phyloP scores from a whole-genome alignment of 2,113 vertebrate species.

The Morone chrysops region DNA sequence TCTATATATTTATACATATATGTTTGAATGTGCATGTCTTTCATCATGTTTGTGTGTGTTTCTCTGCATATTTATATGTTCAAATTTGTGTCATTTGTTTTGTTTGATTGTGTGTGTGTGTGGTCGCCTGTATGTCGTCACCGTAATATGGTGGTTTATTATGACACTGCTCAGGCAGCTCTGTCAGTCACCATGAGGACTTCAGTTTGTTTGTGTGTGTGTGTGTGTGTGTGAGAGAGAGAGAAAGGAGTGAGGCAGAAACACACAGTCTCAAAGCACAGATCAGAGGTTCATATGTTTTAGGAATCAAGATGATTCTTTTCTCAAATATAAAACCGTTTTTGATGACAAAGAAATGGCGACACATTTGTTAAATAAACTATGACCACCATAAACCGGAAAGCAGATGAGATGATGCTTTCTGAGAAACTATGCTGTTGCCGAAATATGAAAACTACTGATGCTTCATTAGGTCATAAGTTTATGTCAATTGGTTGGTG shows the following conservation, averaged over 20 bases:
- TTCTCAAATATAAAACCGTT: neutral
- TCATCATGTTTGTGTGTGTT: constrained; percentile 64
- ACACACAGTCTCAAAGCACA: neutral
- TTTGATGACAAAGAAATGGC: neutral
- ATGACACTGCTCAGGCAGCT: constrained; percentile 39
- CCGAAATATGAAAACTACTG: constrained; percentile 2
- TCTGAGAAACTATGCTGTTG: too few relatives aligned
- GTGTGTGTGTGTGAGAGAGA: constrained; percentile 1
- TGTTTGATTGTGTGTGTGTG: constrained; percentile 23
- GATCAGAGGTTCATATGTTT: neutral
- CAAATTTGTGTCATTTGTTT: constrained; percentile 60
- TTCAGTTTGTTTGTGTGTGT: constrained; percentile 15
- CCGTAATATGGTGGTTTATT: constrained; percentile 64
- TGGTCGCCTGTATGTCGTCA: constrained; percentile 54
- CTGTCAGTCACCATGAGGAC: constrained; percentile 52
- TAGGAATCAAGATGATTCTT: neutral
- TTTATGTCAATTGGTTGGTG: neutral
- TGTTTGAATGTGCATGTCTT: constrained; percentile 33
- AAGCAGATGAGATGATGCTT: neutral
- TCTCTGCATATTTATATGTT: constrained; percentile 64
- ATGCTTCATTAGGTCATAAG: neutral
- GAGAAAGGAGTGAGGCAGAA: neutral
- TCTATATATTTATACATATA: constrained; percentile 28
- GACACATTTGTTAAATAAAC: neutral
- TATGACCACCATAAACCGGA: neutral